Conservation (phyloP, 2,888 invertebrate genomes). For the Chrysopilus asiliformis region DNA sequence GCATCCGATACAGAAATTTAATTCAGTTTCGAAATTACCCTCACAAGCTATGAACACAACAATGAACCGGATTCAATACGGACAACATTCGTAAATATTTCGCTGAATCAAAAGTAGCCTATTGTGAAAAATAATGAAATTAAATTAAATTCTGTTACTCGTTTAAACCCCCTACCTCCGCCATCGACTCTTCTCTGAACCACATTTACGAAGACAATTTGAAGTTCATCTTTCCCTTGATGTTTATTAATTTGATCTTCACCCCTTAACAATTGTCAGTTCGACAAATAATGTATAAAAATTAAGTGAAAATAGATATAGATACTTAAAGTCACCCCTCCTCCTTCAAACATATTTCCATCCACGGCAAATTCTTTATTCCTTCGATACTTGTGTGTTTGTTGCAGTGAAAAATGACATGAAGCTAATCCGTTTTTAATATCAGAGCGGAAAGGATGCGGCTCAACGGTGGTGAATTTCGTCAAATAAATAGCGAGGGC, state of each 20-base stretch:
- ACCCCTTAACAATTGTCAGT: too few relatives aligned
- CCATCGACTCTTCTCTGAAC: slow-evolving; percentile 6
- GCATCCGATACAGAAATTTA: slow-evolving; percentile 29
- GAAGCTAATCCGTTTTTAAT: slow-evolving; percentile 22
- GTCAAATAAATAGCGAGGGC: too few relatives aligned
- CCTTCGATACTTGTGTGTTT: too few relatives aligned
- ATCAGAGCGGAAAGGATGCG: slow-evolving; percentile 9
- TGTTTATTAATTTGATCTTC: slow-evolving; percentile 15
- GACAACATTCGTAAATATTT: too few relatives aligned
- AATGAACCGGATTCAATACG: too few relatives aligned
- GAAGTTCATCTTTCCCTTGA: slow-evolving; percentile 4
- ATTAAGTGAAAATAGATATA: neutral
- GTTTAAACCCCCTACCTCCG: slow-evolving; percentile 7
- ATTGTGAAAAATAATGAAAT: slow-evolving; percentile 21
- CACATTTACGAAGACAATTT: neutral
- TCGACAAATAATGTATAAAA: too few relatives aligned
- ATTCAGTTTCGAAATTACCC: too few relatives aligned
- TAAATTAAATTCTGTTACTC: slow-evolving; percentile 19
- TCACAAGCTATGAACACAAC: too few relatives aligned
- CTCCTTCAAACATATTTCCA: neutral
- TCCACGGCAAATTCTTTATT: too few relatives aligned
- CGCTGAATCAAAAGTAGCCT: slow-evolving; percentile 13
- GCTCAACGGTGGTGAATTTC: neutral
- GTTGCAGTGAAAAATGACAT: slow-evolving; percentile 14
- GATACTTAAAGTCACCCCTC: neutral